Evolutionary conservation across 37 sponge, comb jelly and placozoan genomes (phyloP), one percentile per base, ranked within the genome.

Genomic region (Agelas oroides): DNA sequence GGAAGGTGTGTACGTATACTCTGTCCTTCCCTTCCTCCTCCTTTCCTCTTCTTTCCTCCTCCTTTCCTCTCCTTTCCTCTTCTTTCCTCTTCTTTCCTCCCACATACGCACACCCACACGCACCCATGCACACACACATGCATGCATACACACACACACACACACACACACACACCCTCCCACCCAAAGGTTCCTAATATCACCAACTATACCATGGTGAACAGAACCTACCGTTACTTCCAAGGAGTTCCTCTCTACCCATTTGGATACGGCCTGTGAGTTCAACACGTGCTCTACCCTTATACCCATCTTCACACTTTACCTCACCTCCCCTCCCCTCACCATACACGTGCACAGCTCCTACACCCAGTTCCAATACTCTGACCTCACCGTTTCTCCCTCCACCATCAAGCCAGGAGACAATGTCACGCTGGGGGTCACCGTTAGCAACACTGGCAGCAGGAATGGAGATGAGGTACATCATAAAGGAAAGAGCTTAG

Each of bases 241-340:
- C 33, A 69, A 65, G 59, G 68, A 31, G 68, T 36, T 3, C 80
- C 86, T n/a, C 75, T 90, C 27, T 90, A 70, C 53, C 86, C 86
- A 23, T 84, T 90, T 80, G 85, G 90, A 59, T 89, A 89, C 78
- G 89, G 89, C 15, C 89, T 89, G 84, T 88, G 33, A 66, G 88
- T 46, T 46, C 46, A 12, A 3, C 46, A 46, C 46, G 6, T 46
- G 46, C 8, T 46, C 46, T 8, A 3, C 8, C 46, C 46, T 8
- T 46, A n/a, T n/a, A n/a, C 46, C 46, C 8, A 12, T 8, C 46
- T 46, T 46, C 46, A 12, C 46, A 3, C 46, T 46, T 8, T 46
- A 12, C 46, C 46, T 8, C 46, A 3, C 46, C 46, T 8, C 46
- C 46, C 46, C 46, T 8, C 46, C 46, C 46, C 46, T 8, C 46